Evolutionary conservation across 1,140 invertebrate species (phyloP).

Genomic region (Pygmarrhopalites habei): DNA sequence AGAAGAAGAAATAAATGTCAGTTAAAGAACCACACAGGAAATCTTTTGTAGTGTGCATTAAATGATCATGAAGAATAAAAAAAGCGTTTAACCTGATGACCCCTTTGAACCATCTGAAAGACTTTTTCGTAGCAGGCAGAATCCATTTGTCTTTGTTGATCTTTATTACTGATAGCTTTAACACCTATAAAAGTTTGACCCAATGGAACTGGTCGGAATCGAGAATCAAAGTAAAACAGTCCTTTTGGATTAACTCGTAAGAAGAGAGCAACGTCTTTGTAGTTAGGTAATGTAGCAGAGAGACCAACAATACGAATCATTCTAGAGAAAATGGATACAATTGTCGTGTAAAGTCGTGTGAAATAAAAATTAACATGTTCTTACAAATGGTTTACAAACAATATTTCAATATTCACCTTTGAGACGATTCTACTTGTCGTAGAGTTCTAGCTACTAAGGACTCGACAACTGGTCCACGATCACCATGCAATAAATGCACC

Average conservation of each 20-base stretch:
- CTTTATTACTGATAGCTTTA: slow-evolving; percentile 66
- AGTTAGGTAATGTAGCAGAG: slow-evolving; percentile 96
- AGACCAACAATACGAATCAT: slow-evolving; percentile 97
- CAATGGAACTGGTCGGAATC: slow-evolving; percentile 92
- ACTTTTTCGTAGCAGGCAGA: slow-evolving; percentile 90
- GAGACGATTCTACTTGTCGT: slow-evolving; percentile 85
- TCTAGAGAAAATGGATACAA: no score
- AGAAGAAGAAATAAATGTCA: slow-evolving; percentile 52
- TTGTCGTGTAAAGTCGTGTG: no score
- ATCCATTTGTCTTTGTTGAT: slow-evolving; percentile 82
- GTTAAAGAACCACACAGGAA: slow-evolving; percentile 58
- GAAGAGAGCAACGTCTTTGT: slow-evolving; percentile 91
- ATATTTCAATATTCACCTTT: no score
- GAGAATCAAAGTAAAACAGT: slow-evolving; percentile 93
- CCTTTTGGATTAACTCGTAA: slow-evolving; percentile 89
- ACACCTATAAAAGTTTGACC: slow-evolving; percentile 88
- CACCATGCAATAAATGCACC: slow-evolving; percentile 94
- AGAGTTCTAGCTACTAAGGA: slow-evolving; percentile 92
- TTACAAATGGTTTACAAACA: no score
- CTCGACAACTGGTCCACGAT: slow-evolving; percentile 95
- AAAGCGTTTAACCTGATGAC: slow-evolving; percentile 65
- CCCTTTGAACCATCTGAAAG: slow-evolving; percentile 71
- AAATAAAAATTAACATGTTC: no score
- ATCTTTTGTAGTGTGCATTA: slow-evolving; percentile 67
- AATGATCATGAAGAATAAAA: slow-evolving; percentile 85